Evolutionary conservation across 2,888 invertebrate species (phyloP).

Genomic region (Coelogynopora nodosa): DNA sequence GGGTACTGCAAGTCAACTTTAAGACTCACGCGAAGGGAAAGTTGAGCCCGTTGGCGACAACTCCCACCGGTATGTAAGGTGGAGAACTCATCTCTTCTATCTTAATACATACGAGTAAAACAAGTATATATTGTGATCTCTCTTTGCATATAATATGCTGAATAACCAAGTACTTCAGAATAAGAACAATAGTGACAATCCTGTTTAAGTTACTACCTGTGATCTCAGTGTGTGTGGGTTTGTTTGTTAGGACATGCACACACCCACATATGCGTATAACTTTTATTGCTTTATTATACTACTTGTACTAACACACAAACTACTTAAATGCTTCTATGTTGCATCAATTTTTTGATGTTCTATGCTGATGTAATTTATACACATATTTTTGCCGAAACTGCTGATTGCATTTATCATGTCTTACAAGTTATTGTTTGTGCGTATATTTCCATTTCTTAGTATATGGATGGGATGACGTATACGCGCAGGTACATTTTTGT

Average conservation of each 20-base stretch:
- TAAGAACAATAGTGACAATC: no score
- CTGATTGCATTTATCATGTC: not conserved
- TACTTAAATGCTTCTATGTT: no score
- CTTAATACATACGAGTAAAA: no score
- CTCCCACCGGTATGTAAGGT: conserved; percentile 37
- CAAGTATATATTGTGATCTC: not conserved
- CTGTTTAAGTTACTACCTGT: not conserved
- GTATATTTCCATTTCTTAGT: no score
- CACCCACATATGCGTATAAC: no score
- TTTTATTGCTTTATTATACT: not conserved
- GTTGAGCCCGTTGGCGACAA: conserved; percentile 21
- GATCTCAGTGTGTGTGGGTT: no score
- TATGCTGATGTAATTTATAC: not conserved
- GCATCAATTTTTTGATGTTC: not conserved
- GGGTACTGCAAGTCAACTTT: conserved; percentile 39
- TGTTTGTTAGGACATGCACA: no score
- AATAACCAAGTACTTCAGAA: no score
- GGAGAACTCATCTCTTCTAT: no score
- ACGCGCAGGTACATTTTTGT: no score
- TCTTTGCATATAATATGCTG: not conserved
- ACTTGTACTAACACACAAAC: not conserved
- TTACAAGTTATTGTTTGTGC: no score
- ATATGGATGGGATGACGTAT: no score
- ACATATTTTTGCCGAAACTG: not conserved
- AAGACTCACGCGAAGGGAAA: conserved; percentile 37